These are phyloP conservation scores for Elephas maximus DNA, from an alignment of 2,113 vertebrate genomes.

Conservation along the genomic window DNA sequence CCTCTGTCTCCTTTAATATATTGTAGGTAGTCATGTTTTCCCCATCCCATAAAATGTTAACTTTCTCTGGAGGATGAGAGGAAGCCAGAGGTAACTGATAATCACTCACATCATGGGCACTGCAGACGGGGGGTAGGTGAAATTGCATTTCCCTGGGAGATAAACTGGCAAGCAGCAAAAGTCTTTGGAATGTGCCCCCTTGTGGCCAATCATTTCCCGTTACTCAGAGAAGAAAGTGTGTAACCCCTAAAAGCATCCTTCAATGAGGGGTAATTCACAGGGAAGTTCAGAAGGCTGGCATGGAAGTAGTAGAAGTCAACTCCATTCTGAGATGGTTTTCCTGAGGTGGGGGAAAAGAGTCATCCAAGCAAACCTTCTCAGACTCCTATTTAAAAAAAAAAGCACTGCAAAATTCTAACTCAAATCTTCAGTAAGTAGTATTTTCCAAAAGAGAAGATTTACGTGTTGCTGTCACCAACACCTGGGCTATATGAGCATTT, in stretches of 20 bases:
- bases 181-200: constrained; percentile 90
- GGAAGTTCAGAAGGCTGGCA: not conserved
- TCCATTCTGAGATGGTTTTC: not conserved
- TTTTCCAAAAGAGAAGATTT: constrained; percentile 14
- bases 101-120: constrained; percentile 56
- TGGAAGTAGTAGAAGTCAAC: not conserved
- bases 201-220: constrained; percentile 82
- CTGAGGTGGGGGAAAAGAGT: not conserved
- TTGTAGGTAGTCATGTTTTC: constrained; percentile 66
- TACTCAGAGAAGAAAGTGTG: constrained; percentile 39
- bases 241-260: not conserved
- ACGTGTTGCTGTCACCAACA: not conserved
- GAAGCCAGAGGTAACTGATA: constrained; percentile 72
- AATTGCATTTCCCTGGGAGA: constrained; percentile 65
- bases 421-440: constrained; percentile 7
- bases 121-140: constrained; percentile 67
- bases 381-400: not conserved
- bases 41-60: constrained; percentile 54
- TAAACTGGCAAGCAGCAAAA: constrained; percentile 78
- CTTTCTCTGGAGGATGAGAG: constrained; percentile 62
- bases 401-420: constrained; percentile 14
- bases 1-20: constrained; percentile 44
- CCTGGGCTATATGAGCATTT: not conserved
- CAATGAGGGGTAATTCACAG: not conserved
- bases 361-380: not conserved